Percentiles rank a stretch among this genome's conserved stretches.
phyloP scores from a whole-genome alignment of 2,797 vertebrate species.

The Rhabdomys pumilio region DNA sequence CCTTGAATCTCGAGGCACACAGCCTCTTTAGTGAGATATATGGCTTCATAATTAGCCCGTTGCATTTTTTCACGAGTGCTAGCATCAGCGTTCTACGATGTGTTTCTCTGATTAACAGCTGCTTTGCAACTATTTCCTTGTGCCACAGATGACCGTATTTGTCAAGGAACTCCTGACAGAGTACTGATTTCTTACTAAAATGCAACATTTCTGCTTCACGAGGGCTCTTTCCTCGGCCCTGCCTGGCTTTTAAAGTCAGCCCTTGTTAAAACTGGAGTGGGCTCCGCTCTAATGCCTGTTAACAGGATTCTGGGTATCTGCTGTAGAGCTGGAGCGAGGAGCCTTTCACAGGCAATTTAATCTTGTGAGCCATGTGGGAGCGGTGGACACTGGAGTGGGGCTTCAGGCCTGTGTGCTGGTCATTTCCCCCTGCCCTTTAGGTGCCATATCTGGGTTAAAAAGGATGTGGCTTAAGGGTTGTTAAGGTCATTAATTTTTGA shows the following conservation, averaged over 20 bases:
- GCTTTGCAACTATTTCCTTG: conserved; percentile 92
- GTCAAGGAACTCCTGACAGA: conserved; percentile 91
- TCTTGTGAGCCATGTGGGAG: conserved; percentile 83
- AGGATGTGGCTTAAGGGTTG: conserved; percentile 86
- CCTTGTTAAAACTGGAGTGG: conserved; percentile 87
- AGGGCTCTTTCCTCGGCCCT: conserved; percentile 79
- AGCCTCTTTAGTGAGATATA: conserved; percentile 92
- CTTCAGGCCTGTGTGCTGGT: conserved; percentile 78
- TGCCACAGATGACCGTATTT: conserved; percentile 91
- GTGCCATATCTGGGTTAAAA: conserved; percentile 85
- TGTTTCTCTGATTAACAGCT: conserved; percentile 93
- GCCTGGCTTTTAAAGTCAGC: conserved; percentile 87
- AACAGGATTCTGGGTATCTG: conserved; percentile 87
- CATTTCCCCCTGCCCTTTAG: conserved; percentile 85
- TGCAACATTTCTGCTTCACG: conserved; percentile 85
- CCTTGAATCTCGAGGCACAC: conserved; percentile 81
- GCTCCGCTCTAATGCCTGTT: conserved; percentile 88
- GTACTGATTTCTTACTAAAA: conserved; percentile 91
- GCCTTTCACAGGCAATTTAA: conserved; percentile 88
- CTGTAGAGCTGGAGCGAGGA: conserved; percentile 86
- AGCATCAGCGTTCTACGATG: conserved; percentile 92
- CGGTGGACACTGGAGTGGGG: conserved; percentile 69
- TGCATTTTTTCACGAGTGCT: conserved; percentile 92
- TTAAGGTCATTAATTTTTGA: conserved; percentile 87
- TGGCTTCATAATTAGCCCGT: conserved; percentile 92